phyloP scores from a whole-genome alignment of 2,797 vertebrate species.

The Tapera naevia region DNA sequence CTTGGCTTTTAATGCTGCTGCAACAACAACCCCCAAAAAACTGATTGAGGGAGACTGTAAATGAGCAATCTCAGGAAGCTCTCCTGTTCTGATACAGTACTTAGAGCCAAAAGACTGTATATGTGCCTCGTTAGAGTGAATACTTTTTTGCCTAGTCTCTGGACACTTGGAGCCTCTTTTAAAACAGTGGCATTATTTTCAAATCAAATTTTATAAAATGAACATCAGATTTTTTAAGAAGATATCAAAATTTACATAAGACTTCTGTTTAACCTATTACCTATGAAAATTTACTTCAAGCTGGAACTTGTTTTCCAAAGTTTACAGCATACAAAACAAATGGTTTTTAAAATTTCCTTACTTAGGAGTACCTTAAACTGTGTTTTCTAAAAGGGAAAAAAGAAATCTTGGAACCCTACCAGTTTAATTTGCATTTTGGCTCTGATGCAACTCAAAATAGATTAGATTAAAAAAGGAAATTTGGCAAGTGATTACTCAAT shows the following conservation, averaged over 20 bases:
- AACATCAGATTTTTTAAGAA: constrained; percentile 40
- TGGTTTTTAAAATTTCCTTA: constrained; percentile 65
- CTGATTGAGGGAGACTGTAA: not conserved
- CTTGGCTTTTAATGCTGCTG: constrained; percentile 17
- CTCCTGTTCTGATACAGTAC: not conserved
- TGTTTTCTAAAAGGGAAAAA: constrained; percentile 37
- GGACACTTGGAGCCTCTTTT: not conserved
- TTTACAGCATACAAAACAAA: constrained; percentile 64
- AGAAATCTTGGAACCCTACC: constrained; percentile 72
- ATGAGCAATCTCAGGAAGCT: not conserved
- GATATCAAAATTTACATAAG: constrained; percentile 63
- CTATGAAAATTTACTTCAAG: constrained; percentile 63
- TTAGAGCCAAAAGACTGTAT: not conserved
- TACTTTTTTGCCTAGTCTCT: not conserved
- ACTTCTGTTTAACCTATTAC: constrained; percentile 51
- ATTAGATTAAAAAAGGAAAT: constrained; percentile 80
- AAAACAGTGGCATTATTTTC: constrained; percentile 47
- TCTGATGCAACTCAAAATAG: constrained; percentile 78
- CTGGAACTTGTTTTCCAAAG: constrained; percentile 61
- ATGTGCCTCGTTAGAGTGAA: not conserved
- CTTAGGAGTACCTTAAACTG: constrained; percentile 71
- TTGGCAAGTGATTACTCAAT: constrained; percentile 83
- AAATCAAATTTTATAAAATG: constrained; percentile 20
- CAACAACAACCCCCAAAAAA: not conserved
- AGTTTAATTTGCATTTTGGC: constrained; percentile 81